These are phyloP conservation scores for Pheosia tremula DNA, from an alignment of 2,888 invertebrate genomes.

Conservation along the genomic window DNA sequence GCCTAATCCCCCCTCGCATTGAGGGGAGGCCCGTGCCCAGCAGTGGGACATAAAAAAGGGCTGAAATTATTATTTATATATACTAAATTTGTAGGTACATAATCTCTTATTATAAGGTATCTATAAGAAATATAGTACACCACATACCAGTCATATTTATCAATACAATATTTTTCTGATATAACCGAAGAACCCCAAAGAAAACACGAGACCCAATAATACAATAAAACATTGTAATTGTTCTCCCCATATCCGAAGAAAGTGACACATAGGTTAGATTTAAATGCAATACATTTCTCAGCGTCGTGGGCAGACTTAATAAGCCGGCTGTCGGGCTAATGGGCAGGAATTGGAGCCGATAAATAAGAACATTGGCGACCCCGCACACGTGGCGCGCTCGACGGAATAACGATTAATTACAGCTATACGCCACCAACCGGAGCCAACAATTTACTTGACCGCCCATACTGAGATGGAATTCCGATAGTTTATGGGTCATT, in stretches of 20 bases:
- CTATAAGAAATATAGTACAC: too few species aligned
- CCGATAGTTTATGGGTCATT: constrained; percentile 32
- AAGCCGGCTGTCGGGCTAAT: constrained; percentile 60
- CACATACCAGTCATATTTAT: background rate
- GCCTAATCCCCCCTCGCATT: too few species aligned
- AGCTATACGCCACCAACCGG: constrained; percentile 31
- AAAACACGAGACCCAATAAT: background rate
- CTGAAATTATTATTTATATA: too few species aligned
- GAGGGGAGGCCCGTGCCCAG: too few species aligned
- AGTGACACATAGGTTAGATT: constrained; percentile 30
- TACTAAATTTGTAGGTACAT: too few species aligned
- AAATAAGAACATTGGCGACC: constrained; percentile 74
- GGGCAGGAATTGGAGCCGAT: constrained; percentile 67
- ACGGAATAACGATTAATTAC: constrained; percentile 67
- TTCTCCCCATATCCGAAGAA: background rate
- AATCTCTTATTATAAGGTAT: too few species aligned
- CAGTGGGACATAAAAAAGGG: too few species aligned
- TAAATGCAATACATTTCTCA: constrained; percentile 54
- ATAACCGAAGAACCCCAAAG: background rate
- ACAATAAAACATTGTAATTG: background rate
- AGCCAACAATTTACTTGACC: constrained; percentile 45
- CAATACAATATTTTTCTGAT: background rate
- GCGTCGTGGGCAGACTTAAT: constrained; percentile 58
- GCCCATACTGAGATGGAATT: constrained; percentile 38
- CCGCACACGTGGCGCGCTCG: constrained; percentile 51